Evolutionary conservation across 2,797 vertebrate species (phyloP), one percentile per base, ranked within the genome.

Genomic region (Rhodeus uyekii): DNA sequence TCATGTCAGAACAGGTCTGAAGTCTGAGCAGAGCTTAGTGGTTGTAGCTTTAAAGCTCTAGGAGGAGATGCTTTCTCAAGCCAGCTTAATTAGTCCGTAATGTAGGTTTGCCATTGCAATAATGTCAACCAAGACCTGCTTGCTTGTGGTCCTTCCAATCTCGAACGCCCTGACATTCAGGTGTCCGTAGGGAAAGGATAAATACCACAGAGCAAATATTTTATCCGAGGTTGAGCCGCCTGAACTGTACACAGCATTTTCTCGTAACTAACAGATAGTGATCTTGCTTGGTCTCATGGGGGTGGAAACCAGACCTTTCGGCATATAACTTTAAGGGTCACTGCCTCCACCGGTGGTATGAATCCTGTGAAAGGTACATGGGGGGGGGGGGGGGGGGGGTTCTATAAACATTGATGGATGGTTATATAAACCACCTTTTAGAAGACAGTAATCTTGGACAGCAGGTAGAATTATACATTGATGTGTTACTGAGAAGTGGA

Each of bases 381-480:
- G 58, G 34, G 13, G 13, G 42, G 42, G 3, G 19, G 50, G 58
- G 34, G 13, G 13, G 42, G 42, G 3, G 19, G 64, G 64, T 19
- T 67, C 22, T 68, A 68, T 79, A 79, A 61, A 63, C 76, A 36
- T 80, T 80, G 81, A 83, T 80, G 58, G 73, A 76, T 85, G 64
- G 64, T 44, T 58, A 67, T 44, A 39, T 76, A 65, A 74, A 42
- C 29, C 55, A 38, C 18, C 44, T 71, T 71, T 76, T 69, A 69
- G 53, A 55, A 50, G 76, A 42, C 16, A 19, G 63, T 55, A 46
- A 32, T 55, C 29, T 71, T 18, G 48, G 27, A 22, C 42, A 34
- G 64, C 36, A 27, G 76, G 32, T 44, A 50, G 44, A 78, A 69
- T 32, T 34, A 79, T 50, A 63, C 50, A 63, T 24, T 22, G 73